Evolutionary conservation across 2,797 vertebrate genomes (phyloP).

Genomic region (Mycteria americana): DNA sequence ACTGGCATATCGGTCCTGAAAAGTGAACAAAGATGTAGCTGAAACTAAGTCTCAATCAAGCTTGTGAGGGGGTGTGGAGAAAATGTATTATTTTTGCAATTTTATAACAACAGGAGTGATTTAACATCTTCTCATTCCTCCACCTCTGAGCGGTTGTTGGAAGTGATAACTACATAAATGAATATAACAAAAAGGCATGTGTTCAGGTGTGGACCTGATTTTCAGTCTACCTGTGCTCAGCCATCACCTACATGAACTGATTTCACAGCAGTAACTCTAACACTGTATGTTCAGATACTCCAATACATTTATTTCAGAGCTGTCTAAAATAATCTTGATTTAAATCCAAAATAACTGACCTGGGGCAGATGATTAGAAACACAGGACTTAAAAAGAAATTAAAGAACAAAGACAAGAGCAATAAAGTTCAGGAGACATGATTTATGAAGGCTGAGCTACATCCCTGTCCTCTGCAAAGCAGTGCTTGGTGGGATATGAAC

Average conservation of each 20-base stretch:
- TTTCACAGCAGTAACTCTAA: background rate
- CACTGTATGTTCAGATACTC: fast-evolving
- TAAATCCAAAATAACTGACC: background rate
- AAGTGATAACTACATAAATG: background rate
- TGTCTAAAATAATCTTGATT: background rate
- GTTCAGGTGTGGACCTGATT: background rate
- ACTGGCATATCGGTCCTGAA: background rate
- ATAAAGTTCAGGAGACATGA: background rate
- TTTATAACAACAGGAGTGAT: background rate
- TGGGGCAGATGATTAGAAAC: background rate
- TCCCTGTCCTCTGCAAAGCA: background rate
- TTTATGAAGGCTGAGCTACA: background rate
- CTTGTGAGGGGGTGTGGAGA: background rate
- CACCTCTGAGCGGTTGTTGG: background rate
- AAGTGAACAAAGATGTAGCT: background rate
- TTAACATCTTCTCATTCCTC: background rate
- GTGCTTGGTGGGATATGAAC: background rate
- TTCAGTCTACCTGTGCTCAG: background rate
- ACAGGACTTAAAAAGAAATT: background rate
- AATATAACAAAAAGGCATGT: background rate
- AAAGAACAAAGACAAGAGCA: background rate
- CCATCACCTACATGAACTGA: background rate
- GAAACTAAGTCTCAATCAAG: background rate
- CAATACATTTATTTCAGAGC: background rate
- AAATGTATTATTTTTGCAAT: background rate